Conservation (phyloP, 2,888 invertebrate genomes). For the Hyposoter didymator region DNA sequence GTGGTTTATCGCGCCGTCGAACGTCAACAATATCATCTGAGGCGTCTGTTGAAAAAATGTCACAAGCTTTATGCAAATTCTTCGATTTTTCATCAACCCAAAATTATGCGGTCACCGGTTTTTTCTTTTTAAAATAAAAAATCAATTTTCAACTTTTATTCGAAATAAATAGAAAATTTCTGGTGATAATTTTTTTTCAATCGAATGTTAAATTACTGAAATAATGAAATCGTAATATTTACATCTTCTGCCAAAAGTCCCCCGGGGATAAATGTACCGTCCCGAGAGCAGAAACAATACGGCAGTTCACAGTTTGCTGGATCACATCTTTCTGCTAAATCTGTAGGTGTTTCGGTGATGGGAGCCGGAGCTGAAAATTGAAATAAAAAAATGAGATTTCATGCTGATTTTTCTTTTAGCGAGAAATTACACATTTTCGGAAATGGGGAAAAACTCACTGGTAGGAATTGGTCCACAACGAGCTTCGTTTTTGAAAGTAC, state of each 20-base stretch:
- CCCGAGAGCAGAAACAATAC: slow-evolving; percentile 96
- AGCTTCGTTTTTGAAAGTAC: slow-evolving; percentile 95
- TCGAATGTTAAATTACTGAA: background rate
- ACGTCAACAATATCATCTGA: slow-evolving; percentile 96
- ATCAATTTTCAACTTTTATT: background rate
- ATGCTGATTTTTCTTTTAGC: background rate
- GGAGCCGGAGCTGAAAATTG: slow-evolving; percentile 90
- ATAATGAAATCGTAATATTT: slow-evolving; percentile 75
- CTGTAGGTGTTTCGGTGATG: slow-evolving; percentile 91
- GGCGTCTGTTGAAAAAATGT: slow-evolving; percentile 89
- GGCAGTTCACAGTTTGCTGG: slow-evolving; percentile 91
- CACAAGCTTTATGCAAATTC: background rate
- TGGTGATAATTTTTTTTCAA: too few species aligned
- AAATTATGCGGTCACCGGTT: background rate
- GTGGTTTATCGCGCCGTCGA: slow-evolving; percentile 96
- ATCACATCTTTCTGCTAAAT: slow-evolving; percentile 93
- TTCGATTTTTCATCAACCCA: slow-evolving; percentile 12
- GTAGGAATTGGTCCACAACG: slow-evolving; percentile 95
- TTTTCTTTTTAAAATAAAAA: background rate
- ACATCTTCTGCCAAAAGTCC: slow-evolving; percentile 93
- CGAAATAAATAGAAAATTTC: background rate
- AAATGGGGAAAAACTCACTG: slow-evolving; percentile 87
- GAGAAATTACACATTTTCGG: background rate
- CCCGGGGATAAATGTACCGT: slow-evolving; percentile 95
- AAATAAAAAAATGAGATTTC: slow-evolving; percentile 24